Evolutionary conservation across 1,140 invertebrate genomes (phyloP).

Genomic region (Neoseiulus cucumeris): DNA sequence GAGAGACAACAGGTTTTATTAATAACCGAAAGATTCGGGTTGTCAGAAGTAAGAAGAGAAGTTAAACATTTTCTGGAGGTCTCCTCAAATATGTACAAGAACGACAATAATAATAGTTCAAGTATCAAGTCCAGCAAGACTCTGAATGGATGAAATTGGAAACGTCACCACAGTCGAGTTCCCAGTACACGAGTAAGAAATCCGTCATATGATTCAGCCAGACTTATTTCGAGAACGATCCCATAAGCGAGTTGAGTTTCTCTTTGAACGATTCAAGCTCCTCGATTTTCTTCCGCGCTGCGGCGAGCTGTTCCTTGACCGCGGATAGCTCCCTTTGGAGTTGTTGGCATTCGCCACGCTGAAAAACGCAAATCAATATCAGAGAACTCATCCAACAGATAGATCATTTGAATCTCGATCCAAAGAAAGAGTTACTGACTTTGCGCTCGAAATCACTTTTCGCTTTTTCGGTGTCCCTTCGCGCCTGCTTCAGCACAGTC

Average conservation of each 20-base stretch:
- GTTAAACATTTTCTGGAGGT: too few species aligned
- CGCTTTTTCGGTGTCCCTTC: neutral
- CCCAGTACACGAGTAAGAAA: too few species aligned
- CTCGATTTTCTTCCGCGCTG: neutral
- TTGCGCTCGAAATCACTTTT: neutral
- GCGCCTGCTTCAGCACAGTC: neutral
- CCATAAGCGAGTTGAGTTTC: neutral
- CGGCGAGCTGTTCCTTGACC: neutral
- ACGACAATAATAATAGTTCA: too few species aligned
- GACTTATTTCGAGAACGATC: neutral
- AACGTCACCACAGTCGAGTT: too few species aligned
- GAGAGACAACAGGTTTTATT: too few species aligned
- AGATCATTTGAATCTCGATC: neutral
- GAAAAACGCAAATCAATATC: neutral
- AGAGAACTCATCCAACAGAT: neutral
- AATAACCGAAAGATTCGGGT: too few species aligned
- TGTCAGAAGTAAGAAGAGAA: too few species aligned
- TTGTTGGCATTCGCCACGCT: neutral
- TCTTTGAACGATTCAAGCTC: slow-evolving; percentile 5
- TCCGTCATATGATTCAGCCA: too few species aligned
- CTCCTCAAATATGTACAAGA: too few species aligned
- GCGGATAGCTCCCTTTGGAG: neutral
- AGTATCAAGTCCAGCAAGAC: too few species aligned
- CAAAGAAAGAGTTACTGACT: too few species aligned
- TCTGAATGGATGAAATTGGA: too few species aligned